Conservation (phyloP, 2,797 vertebrate genomes). For the Karalla daura region DNA sequence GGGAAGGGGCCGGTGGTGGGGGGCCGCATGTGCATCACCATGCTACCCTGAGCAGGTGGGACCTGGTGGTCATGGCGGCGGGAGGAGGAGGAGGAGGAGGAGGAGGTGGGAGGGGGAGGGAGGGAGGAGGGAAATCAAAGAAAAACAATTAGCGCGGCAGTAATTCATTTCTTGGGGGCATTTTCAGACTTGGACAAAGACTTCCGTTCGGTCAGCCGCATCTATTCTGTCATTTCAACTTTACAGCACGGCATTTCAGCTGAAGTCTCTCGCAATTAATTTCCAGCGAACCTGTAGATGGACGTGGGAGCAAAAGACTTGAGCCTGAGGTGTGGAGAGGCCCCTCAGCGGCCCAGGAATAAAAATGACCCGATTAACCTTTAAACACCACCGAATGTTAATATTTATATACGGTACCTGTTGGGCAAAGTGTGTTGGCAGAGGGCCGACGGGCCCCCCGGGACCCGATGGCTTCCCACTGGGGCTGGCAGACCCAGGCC, state of each 20-base stretch:
- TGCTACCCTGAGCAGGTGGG: constrained; percentile 82
- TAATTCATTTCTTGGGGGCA: neutral
- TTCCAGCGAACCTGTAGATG: neutral
- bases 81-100: neutral
- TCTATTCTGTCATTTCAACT: too few relatives aligned
- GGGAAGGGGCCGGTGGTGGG: constrained; percentile 86
- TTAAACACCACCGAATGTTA: neutral
- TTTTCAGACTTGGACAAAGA: constrained; percentile 14
- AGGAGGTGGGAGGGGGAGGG: neutral
- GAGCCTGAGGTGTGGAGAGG: neutral
- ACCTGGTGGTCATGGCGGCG: constrained; percentile 62
- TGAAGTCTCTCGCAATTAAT: too few relatives aligned
- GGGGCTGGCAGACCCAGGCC: constrained; percentile 97
- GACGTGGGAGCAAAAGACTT: neutral
- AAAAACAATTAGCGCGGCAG: constrained; percentile 34
- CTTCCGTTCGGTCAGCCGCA: neutral
- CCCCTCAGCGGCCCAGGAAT: neutral
- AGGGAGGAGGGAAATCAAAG: constrained; percentile 8
- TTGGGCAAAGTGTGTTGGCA: constrained; percentile 93
- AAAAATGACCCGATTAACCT: neutral
- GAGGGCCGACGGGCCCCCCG: constrained; percentile 87
- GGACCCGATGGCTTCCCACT: constrained; percentile 93
- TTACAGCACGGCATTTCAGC: too few relatives aligned
- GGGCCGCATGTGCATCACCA: constrained; percentile 89
- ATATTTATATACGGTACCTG: constrained; percentile 86